Percentiles rank a stretch among this genome's conserved stretches.
Evolutionary conservation across 23 tunicate species (phyloP).

Genomic region (Styela clava): DNA sequence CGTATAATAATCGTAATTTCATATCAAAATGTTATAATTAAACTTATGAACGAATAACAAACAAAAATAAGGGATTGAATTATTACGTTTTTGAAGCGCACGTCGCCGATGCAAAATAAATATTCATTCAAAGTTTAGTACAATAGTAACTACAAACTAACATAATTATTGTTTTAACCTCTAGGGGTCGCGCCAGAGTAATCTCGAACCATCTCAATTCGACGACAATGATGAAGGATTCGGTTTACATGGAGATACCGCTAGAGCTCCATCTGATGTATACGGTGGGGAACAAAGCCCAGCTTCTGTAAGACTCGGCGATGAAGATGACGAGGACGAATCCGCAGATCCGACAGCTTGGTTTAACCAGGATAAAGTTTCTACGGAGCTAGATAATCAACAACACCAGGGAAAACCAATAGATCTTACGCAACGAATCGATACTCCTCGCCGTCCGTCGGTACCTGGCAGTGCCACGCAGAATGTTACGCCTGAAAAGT

Average conservation of each 20-base stretch:
- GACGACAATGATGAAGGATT: background rate
- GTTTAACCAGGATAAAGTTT: slow-evolving; percentile 51
- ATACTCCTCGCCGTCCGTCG: slow-evolving; percentile 10
- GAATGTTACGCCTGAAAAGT: background rate
- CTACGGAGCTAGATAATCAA: slow-evolving; percentile 14
- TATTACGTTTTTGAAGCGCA: too few relatives aligned
- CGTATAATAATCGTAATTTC: too few relatives aligned
- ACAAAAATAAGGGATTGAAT: too few relatives aligned
- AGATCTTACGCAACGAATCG: slow-evolving; percentile 12
- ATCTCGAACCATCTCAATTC: too few relatives aligned
- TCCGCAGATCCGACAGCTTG: slow-evolving; percentile 36
- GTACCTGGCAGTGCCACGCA: background rate
- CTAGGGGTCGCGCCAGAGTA: background rate
- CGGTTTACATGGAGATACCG: slow-evolving; percentile 18
- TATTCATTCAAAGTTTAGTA: too few relatives aligned
- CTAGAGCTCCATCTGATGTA: background rate
- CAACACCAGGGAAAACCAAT: background rate
- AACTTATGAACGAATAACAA: too few relatives aligned
- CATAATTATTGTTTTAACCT: too few relatives aligned
- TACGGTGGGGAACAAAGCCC: background rate
- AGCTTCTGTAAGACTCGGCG: slow-evolving; percentile 17
- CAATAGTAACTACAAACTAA: too few relatives aligned
- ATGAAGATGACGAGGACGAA: slow-evolving; percentile 16
- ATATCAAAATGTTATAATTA: too few relatives aligned
- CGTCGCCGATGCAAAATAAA: too few relatives aligned